Conservation (phyloP, 2,797 vertebrate species). For the Lacerta agilis region DNA sequence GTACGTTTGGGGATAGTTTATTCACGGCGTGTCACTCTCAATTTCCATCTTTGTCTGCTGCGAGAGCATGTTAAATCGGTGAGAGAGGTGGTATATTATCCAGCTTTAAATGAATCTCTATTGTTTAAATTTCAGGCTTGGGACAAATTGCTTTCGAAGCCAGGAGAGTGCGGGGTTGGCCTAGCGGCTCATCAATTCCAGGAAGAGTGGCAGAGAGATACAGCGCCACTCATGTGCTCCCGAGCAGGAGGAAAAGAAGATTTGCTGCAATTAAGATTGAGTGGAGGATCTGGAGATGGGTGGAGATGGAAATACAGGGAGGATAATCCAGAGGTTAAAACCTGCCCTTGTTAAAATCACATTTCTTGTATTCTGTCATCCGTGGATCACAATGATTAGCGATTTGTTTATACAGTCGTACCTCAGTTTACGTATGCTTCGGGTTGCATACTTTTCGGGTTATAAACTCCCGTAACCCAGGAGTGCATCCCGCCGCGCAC, state of each 20-base stretch:
- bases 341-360: not conserved
- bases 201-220: not conserved
- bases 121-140: slow-evolving; percentile 47
- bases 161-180: slow-evolving; percentile 47
- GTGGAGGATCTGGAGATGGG: not conserved
- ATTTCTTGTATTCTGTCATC: not conserved
- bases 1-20: not conserved
- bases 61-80: not conserved
- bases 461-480: no score
- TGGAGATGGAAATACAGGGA: not conserved
- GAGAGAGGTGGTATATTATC: slow-evolving; percentile 34
- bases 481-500: no score
- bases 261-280: not conserved
- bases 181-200: slow-evolving; percentile 41
- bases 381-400: not conserved
- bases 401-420: no score
- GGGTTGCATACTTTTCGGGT: no score
- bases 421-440: no score
- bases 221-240: not conserved
- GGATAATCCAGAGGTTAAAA: not conserved
- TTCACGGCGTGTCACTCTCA: not conserved
- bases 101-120: slow-evolving; percentile 19
- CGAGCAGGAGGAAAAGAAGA: slow-evolving; percentile 52
- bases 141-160: slow-evolving; percentile 57
- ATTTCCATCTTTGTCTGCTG: not conserved